phyloP scores from a whole-genome alignment of 2,888 invertebrate genomes.

The Sisyra terminalis region DNA sequence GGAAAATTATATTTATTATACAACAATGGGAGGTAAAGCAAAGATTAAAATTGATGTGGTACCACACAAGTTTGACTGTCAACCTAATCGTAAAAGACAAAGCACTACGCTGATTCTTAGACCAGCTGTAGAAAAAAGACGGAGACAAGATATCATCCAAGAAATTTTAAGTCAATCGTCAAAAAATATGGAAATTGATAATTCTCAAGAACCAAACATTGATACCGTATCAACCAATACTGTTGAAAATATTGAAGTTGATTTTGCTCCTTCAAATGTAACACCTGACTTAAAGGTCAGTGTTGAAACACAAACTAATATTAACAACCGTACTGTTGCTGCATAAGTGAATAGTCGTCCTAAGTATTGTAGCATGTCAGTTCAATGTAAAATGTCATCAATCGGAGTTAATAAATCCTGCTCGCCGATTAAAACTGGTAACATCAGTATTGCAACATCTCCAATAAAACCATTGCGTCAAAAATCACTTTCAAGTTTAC shows the following conservation, averaged over 20 bases:
- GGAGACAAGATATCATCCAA: no score
- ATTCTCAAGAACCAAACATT: constrained; percentile 2
- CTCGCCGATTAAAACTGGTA: constrained; percentile 9
- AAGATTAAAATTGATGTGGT: constrained; percentile 7
- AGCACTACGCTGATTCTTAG: constrained; percentile 4
- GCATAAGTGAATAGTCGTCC: constrained; percentile 8
- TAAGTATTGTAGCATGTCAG: constrained; percentile 8
- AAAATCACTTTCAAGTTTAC: constrained; percentile 7
- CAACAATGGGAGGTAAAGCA: constrained; percentile 7
- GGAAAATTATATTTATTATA: constrained; percentile 8
- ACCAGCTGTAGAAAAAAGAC: constrained; percentile 7
- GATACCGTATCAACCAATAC: background rate
- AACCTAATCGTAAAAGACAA: constrained; percentile 5
- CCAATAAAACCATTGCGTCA: constrained; percentile 6
- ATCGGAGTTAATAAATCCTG: constrained; percentile 6
- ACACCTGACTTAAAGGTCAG: constrained; percentile 4
- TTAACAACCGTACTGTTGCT: constrained; percentile 7
- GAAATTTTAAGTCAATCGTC: no score
- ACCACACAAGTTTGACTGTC: constrained; percentile 9
- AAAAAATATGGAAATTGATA: constrained; percentile 2
- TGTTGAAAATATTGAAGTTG: constrained; percentile 3
- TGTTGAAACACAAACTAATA: constrained; percentile 8
- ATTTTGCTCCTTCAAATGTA: constrained; percentile 5
- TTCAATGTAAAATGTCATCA: constrained; percentile 7
- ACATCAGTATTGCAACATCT: constrained; percentile 2